Evolutionary conservation across 2,113 vertebrate genomes (phyloP).

Genomic region (Heloderma charlesbogerti): DNA sequence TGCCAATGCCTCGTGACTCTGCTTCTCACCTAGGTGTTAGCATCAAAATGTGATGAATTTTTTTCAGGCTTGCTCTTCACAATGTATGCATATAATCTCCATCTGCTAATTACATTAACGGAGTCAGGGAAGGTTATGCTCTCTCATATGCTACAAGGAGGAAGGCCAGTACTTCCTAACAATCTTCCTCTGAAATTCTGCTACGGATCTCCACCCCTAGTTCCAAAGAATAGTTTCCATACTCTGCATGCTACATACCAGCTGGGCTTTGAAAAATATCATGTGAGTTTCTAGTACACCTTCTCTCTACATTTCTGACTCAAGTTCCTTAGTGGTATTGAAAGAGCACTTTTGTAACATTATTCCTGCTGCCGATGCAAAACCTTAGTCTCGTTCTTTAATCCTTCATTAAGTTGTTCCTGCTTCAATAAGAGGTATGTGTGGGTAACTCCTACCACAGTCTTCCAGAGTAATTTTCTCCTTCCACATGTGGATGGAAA

Average conservation of each 20-base stretch:
- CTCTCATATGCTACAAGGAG: neutral
- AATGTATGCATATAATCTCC: neutral
- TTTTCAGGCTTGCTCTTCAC: neutral
- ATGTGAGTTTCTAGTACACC: neutral
- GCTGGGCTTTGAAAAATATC: neutral
- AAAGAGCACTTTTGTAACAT: neutral
- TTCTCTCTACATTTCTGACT: neutral
- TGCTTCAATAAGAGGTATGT: neutral
- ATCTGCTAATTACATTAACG: neutral
- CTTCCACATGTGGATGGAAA: neutral
- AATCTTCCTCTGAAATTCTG: neutral
- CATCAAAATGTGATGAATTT: neutral
- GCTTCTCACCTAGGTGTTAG: neutral
- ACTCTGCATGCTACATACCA: neutral
- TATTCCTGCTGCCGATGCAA: neutral
- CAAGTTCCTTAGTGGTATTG: neutral
- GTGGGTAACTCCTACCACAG: neutral
- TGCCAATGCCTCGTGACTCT: neutral
- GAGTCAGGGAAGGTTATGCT: neutral
- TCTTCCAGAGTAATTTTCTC: neutral
- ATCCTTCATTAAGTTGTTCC: neutral
- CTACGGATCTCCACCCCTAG: neutral
- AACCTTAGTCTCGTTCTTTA: neutral
- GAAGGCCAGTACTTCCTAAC: neutral
- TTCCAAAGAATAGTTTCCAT: neutral